These are phyloP conservation scores for Adoxophyes honmai DNA, from an alignment of 1,140 invertebrate species.

Conservation along the genomic window DNA sequence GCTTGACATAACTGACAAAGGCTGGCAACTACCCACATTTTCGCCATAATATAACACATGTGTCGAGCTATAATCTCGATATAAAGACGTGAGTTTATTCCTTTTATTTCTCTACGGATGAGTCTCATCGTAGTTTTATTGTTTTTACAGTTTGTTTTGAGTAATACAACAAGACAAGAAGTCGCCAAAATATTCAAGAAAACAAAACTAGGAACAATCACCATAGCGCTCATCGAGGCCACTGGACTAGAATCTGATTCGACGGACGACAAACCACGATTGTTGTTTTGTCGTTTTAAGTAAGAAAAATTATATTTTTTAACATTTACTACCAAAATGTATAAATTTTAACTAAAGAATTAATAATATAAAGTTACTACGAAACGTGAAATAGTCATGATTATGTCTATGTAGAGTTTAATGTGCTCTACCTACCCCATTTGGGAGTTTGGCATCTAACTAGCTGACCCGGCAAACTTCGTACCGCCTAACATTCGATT, in stretches of 20 bases:
- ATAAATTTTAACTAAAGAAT: too few species aligned
- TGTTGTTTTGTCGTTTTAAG: conserved; percentile 51
- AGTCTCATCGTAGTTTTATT: conserved; percentile 17
- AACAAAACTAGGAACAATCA: conserved; percentile 52
- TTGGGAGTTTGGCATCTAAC: too few species aligned
- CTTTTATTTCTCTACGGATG: conserved; percentile 16
- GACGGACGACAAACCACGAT: conserved; percentile 43
- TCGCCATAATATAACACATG: too few species aligned
- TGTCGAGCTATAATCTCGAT: too few species aligned
- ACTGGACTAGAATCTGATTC: conserved; percentile 39
- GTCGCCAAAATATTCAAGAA: conserved; percentile 33
- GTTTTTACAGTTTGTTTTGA: conserved; percentile 53
- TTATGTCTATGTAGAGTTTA: too few species aligned
- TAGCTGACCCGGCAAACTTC: too few species aligned
- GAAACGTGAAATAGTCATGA: too few species aligned
- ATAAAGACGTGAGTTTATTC: neutral
- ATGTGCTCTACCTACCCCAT: too few species aligned
- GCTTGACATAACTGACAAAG: too few species aligned
- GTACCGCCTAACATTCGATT: too few species aligned
- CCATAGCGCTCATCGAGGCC: conserved; percentile 58
- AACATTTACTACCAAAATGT: neutral
- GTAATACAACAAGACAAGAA: conserved; percentile 47
- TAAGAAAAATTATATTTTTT: conserved; percentile 28
- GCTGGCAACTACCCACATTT: too few species aligned
- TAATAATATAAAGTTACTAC: too few species aligned